These are phyloP conservation scores for Cossypha niveicapilla DNA, from an alignment of 2,797 vertebrate species.

Conservation along the genomic window DNA sequence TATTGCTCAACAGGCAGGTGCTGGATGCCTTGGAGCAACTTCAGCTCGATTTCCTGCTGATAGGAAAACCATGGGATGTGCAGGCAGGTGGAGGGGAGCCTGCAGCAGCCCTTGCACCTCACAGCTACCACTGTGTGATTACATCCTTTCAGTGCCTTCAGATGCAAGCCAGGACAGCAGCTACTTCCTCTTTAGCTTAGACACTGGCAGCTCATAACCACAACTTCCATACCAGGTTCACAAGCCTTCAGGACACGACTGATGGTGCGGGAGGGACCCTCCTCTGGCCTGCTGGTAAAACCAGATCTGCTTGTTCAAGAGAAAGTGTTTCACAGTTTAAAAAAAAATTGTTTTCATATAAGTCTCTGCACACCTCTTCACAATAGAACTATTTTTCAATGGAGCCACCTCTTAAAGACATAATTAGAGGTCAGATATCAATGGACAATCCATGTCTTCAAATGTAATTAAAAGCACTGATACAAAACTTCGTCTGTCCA, in stretches of 20 bases:
- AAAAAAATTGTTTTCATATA: background rate
- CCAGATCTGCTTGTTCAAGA: background rate
- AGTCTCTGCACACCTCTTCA: background rate
- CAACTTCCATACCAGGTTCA: background rate
- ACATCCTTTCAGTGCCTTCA: background rate
- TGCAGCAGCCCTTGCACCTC: background rate
- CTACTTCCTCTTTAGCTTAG: background rate
- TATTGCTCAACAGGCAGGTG: constrained; percentile 5
- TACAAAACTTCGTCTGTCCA: background rate
- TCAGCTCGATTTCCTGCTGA: background rate
- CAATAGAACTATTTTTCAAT: background rate
- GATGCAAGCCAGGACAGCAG: background rate
- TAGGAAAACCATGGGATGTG: background rate
- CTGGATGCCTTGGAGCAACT: background rate
- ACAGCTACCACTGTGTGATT: background rate
- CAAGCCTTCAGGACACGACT: rapidly evolving
- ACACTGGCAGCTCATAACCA: background rate
- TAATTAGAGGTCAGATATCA: constrained; percentile 36
- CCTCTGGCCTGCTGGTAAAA: background rate
- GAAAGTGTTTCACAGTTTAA: background rate
- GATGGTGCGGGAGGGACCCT: no score
- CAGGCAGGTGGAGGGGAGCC: background rate
- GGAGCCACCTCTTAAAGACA: constrained; percentile 1
- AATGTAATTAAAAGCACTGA: background rate
- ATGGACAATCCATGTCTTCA: background rate